These are phyloP conservation scores for Bombylius discolor DNA, from an alignment of 2,888 invertebrate species.

Conservation along the genomic window DNA sequence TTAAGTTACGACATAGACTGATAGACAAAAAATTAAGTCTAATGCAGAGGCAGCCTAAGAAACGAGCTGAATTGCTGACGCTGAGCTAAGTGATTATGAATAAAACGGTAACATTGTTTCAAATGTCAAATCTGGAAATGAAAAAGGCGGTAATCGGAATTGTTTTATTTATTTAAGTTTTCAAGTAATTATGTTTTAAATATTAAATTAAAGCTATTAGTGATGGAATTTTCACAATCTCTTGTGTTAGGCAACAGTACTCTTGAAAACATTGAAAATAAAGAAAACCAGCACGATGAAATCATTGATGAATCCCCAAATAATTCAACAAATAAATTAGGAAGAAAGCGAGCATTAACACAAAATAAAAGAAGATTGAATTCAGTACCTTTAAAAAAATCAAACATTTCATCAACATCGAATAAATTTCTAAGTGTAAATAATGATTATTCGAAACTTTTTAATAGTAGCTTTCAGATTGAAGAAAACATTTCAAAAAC, in stretches of 20 bases:
- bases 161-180: too few relatives aligned
- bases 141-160: too few relatives aligned
- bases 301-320: conserved; percentile 30
- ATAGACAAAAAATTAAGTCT: too few relatives aligned
- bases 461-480: conserved; percentile 26
- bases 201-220: too few relatives aligned
- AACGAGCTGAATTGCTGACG: too few relatives aligned
- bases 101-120: too few relatives aligned
- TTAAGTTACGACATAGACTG: too few relatives aligned
- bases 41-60: too few relatives aligned
- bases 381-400: background rate
- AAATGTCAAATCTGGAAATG: too few relatives aligned
- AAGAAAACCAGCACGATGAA: conserved; percentile 16
- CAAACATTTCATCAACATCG: background rate
- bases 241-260: conserved; percentile 30
- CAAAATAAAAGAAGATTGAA: background rate
- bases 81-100: too few relatives aligned
- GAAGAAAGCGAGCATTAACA: background rate
- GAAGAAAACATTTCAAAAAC: conserved; percentile 11
- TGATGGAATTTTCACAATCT: conserved; percentile 32
- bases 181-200: too few relatives aligned
- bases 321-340: conserved; percentile 9
- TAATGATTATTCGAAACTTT: conserved; percentile 25
- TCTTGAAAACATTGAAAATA: conserved; percentile 26
- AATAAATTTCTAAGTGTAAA: conserved; percentile 2